phyloP scores from a whole-genome alignment of 2,888 invertebrate genomes.

The Lutraria lutraria region DNA sequence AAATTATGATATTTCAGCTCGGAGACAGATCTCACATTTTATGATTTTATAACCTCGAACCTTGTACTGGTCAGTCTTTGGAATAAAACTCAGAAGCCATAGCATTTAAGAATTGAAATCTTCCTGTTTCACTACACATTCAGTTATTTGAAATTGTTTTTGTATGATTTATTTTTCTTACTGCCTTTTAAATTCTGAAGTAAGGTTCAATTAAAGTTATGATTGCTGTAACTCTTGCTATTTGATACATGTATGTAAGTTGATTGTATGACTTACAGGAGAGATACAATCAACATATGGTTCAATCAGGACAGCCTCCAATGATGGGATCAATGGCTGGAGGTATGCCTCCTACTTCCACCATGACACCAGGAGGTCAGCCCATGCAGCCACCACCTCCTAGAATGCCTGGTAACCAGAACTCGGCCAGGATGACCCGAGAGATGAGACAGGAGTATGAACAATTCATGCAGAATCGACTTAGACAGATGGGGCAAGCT shows the following conservation, averaged over 20 bases:
- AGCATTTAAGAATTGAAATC: too few relatives aligned
- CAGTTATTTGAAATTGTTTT: too few relatives aligned
- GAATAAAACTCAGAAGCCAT: too few relatives aligned
- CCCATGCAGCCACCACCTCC: conserved; percentile 66
- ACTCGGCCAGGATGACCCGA: conserved; percentile 67
- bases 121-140: too few relatives aligned
- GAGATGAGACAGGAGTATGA: conserved; percentile 85
- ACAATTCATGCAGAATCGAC: conserved; percentile 84
- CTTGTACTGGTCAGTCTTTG: too few relatives aligned
- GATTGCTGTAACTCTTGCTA: not conserved
- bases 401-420: conserved; percentile 67
- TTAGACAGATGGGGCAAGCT: conserved; percentile 76
- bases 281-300: conserved; percentile 73
- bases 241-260: not conserved
- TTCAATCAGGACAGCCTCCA: conserved; percentile 63
- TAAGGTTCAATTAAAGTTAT: too few relatives aligned
- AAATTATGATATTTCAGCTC: too few relatives aligned
- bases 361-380: conserved; percentile 54
- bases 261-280: conserved; percentile 68
- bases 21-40: too few relatives aligned
- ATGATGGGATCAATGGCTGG: conserved; percentile 44
- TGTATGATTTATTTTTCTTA: too few relatives aligned
- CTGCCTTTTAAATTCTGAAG: too few relatives aligned
- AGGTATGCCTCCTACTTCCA: conserved; percentile 44
- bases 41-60: too few relatives aligned